Percentiles rank a stretch among this genome's conserved stretches.
These are phyloP conservation scores for Nysson spinosus DNA, from an alignment of 2,888 invertebrate genomes.

Conservation along the genomic window DNA sequence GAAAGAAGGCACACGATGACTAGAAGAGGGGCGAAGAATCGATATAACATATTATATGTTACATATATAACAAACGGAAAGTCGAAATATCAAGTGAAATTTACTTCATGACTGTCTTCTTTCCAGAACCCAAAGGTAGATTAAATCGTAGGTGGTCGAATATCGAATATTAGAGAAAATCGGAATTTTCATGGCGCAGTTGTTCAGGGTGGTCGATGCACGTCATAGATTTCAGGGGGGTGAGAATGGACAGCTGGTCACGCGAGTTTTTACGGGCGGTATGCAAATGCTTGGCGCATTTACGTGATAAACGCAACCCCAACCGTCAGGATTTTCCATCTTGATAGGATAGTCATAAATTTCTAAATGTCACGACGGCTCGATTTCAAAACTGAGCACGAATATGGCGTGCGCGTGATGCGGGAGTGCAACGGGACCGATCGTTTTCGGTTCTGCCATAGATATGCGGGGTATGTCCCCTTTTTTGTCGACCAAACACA, in stretches of 20 bases:
- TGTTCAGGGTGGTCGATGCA: no score
- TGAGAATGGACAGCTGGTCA: slow-evolving; percentile 41
- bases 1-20: neutral
- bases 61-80: no score
- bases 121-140: neutral
- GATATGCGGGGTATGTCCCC: slow-evolving; percentile 3
- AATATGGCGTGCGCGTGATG: slow-evolving; percentile 23
- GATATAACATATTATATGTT: no score
- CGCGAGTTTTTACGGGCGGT: slow-evolving; percentile 56
- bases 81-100: no score
- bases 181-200: slow-evolving; percentile 25
- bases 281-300: slow-evolving; percentile 51
- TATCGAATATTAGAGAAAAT: slow-evolving; percentile 18
- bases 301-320: slow-evolving; percentile 44
- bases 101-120: no score
- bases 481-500: no score
- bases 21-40: no score
- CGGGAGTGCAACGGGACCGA: slow-evolving; percentile 11
- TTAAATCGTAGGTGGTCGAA: neutral
- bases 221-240: slow-evolving; percentile 1
- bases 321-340: slow-evolving; percentile 29
- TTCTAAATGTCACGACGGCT: slow-evolving; percentile 9
- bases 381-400: slow-evolving; percentile 23
- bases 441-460: neutral
- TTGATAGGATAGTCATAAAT: slow-evolving; percentile 39